Percentiles rank a stretch among this genome's conserved stretches.
phyloP scores from a whole-genome alignment of 2,888 invertebrate species.

The Mylabris sibirica region DNA sequence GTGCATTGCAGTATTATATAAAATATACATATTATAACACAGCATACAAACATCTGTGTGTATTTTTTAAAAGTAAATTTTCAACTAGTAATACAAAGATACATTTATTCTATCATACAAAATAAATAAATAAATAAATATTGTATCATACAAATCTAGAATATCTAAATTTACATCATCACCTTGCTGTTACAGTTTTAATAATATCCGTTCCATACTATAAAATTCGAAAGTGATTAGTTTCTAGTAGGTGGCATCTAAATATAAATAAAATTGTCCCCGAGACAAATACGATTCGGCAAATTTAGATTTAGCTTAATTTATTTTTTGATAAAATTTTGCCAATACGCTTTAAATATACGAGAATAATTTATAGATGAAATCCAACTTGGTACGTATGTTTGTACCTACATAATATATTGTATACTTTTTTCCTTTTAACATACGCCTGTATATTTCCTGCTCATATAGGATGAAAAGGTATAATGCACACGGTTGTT shows the following conservation, averaged over 20 bases:
- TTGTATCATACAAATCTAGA: background rate
- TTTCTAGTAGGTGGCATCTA: slow-evolving; percentile 2
- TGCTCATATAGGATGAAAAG: background rate
- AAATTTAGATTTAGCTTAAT: background rate
- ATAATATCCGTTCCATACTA: slow-evolving; percentile 16
- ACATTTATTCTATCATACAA: too few relatives aligned
- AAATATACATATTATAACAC: slow-evolving; percentile 17
- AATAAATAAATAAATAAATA: too few relatives aligned
- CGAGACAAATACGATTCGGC: background rate
- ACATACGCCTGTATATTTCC: background rate
- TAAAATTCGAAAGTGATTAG: slow-evolving; percentile 15
- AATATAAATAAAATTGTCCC: slow-evolving; percentile 11
- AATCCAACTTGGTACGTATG: background rate
- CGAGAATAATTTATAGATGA: slow-evolving; percentile 31
- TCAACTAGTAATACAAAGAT: slow-evolving; percentile 5
- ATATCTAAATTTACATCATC: slow-evolving; percentile 19
- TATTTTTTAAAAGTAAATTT: background rate
- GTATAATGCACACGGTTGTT: slow-evolving; percentile 27
- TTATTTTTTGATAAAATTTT: too few relatives aligned
- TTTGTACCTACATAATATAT: too few relatives aligned
- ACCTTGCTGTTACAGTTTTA: slow-evolving; percentile 4
- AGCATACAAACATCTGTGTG: too few relatives aligned
- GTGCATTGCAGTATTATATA: slow-evolving; percentile 32
- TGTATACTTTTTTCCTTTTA: slow-evolving; percentile 18
- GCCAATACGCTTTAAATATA: background rate